Evolutionary conservation across 2,113 vertebrate genomes (phyloP), one percentile per base, ranked within the genome.

Genomic region (Centropus bengalensis): DNA sequence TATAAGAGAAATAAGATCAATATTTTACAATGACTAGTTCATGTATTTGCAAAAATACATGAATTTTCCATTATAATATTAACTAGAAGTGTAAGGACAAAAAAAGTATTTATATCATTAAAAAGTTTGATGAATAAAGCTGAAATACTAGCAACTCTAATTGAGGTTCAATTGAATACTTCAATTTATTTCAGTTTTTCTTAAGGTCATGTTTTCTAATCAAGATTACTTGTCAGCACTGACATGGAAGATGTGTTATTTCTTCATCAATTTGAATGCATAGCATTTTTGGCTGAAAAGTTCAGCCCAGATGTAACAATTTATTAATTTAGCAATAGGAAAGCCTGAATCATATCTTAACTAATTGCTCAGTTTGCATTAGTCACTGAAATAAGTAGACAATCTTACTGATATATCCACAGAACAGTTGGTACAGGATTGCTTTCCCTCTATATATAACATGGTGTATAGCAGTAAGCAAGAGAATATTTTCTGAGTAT

Each of bases 181-280:
- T 86, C 45, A 32, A 52, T 89, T 90, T 80, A 73, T 67, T 68
- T 77, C 55, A 47, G 5, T 32, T 84, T 94, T 94, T 94, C 42
- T 71, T 88, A 96, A 96, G 83, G 73, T 91, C 77, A 74, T 36
- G 42, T 63, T 86, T 94, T 78, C 55, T 75, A 93, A 92, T 67
- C 33, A 38, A 95, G 88, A 84, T n/a, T 69, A 69, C 51, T 91
- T 92, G 51, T 84, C 81, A 84, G 11, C 1, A 9, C 27, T 95
- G 85, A 64, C 58, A 64, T 26, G 12, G 16, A 79, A 82, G 24
- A 38, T 28, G 19, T 81, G 60, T 63, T 82, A 85, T 58, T 93
- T 85, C 68, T 80, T 88, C 62, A 93, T 87, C 67, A 73, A 42
- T 85, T 79, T 80, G 36, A 93, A 66, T 79, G 51, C n/a, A 21